Conservation (phyloP, 2,888 invertebrate genomes). For the Diogma glabrata region DNA sequence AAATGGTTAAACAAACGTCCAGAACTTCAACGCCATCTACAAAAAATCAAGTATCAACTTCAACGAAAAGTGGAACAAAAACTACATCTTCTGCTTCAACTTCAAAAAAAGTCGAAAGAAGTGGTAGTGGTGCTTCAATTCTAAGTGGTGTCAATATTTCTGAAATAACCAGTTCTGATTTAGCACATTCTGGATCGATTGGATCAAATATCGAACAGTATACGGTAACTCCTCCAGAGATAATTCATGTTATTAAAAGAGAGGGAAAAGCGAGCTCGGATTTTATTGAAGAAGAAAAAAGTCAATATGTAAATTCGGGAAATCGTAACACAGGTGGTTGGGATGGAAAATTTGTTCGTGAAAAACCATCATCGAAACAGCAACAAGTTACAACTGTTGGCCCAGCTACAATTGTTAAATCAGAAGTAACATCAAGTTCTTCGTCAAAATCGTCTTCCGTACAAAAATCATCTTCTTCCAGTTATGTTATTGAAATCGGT, state of each 20-base stretch:
- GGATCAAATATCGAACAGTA: slow-evolving; percentile 11
- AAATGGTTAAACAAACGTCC: too few relatives aligned
- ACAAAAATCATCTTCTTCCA: slow-evolving; percentile 48
- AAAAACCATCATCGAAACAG: neutral
- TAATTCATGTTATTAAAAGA: slow-evolving; percentile 13
- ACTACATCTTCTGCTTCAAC: slow-evolving; percentile 11
- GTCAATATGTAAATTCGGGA: slow-evolving; percentile 7
- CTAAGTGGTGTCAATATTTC: slow-evolving; percentile 11
- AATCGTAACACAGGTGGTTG: slow-evolving; percentile 16
- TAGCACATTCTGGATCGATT: slow-evolving; percentile 7
- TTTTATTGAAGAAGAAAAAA: slow-evolving; percentile 17
- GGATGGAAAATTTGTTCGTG: slow-evolving; percentile 13
- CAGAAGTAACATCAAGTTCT: slow-evolving; percentile 33
- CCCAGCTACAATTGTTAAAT: slow-evolving; percentile 14
- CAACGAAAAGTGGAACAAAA: slow-evolving; percentile 10
- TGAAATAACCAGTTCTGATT: slow-evolving; percentile 6
- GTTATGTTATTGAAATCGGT: slow-evolving; percentile 52
- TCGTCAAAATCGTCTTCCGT: slow-evolving; percentile 41
- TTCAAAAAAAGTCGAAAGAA: slow-evolving; percentile 7
- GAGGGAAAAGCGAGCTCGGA: too few relatives aligned
- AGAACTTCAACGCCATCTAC: too few relatives aligned
- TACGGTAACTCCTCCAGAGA: slow-evolving; percentile 18
- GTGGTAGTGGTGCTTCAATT: slow-evolving; percentile 11
- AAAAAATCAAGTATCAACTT: neutral
- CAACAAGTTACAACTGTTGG: neutral